Evolutionary conservation across 2,888 invertebrate genomes (phyloP).

Genomic region (Tinea semifulvella): DNA sequence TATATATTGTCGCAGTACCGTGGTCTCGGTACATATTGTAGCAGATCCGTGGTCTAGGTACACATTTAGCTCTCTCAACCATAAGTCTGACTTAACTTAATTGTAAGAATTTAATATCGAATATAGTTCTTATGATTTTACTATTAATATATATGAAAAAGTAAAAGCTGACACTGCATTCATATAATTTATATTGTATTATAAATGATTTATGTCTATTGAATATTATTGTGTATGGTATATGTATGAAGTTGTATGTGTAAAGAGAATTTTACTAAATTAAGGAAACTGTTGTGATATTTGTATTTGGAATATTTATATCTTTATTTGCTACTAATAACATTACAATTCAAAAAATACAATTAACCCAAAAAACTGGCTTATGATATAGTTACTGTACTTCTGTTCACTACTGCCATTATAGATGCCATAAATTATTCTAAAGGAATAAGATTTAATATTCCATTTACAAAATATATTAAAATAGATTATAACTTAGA

Average conservation of each 20-base stretch:
- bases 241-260: conserved; percentile 35
- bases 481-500: conserved; percentile 38
- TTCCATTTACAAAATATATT: conserved; percentile 64
- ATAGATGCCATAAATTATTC: no score
- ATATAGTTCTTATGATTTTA: conserved; percentile 13
- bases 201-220: conserved; percentile 8
- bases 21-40: conserved; percentile 9
- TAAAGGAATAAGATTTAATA: conserved; percentile 38
- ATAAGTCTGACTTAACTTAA: conserved; percentile 15
- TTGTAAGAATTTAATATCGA: conserved; percentile 12
- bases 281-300: conserved; percentile 66
- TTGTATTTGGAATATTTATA: conserved; percentile 63
- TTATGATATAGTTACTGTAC: no score
- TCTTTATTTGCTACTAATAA: conserved; percentile 4
- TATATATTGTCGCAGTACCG: conserved; percentile 34
- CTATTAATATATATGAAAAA: not conserved
- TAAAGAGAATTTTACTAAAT: conserved; percentile 51
- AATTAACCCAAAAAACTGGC: no score
- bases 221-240: not conserved
- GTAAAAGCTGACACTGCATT: conserved; percentile 7
- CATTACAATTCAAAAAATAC: no score
- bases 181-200: not conserved
- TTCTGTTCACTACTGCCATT: no score
- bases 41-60: no score
- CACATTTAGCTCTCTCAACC: conserved; percentile 12